These are phyloP conservation scores for Apodemus speciosus DNA, from an alignment of 2,113 vertebrate genomes.

Conservation along the genomic window DNA sequence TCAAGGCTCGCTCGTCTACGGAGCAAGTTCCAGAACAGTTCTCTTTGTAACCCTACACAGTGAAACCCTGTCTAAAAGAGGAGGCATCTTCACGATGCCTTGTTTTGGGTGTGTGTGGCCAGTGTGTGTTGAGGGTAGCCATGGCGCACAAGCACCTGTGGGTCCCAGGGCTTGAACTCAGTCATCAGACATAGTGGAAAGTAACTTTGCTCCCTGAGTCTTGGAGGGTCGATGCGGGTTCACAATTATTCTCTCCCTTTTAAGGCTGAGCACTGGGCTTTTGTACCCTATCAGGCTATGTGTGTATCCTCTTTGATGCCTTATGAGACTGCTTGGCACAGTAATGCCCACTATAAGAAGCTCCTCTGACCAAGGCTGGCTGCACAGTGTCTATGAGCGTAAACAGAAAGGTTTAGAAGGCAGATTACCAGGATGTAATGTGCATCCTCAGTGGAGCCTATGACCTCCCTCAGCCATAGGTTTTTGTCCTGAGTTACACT, in stretches of 20 bases:
- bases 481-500: neutral
- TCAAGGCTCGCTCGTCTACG: neutral
- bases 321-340: neutral
- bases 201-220: neutral
- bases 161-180: neutral
- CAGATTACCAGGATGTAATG: neutral
- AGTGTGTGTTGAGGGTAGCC: neutral
- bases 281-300: neutral
- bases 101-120: neutral
- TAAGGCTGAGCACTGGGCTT: neutral
- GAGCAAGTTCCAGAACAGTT: neutral
- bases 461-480: neutral
- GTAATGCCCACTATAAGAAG: neutral
- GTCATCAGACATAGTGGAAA: neutral
- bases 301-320: neutral
- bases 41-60: neutral
- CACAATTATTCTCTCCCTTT: neutral
- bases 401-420: neutral
- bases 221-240: neutral
- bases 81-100: no score
- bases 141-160: neutral
- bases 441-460: neutral
- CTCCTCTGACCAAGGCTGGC: no score
- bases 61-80: neutral
- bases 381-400: neutral